Conservation (phyloP, 37 sponge, comb jelly and placozoan genomes). For the Oopsacas minuta region DNA sequence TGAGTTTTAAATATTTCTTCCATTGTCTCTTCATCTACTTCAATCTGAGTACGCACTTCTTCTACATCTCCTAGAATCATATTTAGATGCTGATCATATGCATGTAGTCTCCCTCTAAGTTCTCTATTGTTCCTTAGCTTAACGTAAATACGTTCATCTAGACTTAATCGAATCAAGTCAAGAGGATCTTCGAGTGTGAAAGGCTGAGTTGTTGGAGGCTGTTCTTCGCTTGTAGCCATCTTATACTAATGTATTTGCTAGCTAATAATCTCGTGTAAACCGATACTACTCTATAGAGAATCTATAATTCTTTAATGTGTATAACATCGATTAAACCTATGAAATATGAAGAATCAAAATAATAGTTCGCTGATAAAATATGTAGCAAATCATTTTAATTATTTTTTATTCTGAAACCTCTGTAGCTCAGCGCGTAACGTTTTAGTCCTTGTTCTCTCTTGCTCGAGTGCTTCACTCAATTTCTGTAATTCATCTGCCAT, state of each 20-base stretch:
- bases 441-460: neutral
- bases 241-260: too few relatives aligned
- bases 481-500: neutral
- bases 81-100: conserved; percentile 95
- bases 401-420: conserved; percentile 13
- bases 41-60: conserved; percentile 84
- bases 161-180: conserved; percentile 77
- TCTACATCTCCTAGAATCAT: conserved; percentile 96
- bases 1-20: conserved; percentile 91
- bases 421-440: neutral
- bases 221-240: conserved; percentile 16
- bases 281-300: too few relatives aligned
- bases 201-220: neutral
- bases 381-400: neutral
- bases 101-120: conserved; percentile 78
- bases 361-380: neutral
- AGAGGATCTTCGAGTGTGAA: conserved; percentile 77
- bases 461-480: neutral
- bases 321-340: too few relatives aligned
- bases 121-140: conserved; percentile 95
- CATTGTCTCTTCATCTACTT: conserved; percentile 93
- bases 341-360: too few relatives aligned
- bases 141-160: conserved; percentile 88
- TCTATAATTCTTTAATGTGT: too few relatives aligned
- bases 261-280: too few relatives aligned